Conservation (phyloP, 2,113 vertebrate genomes). For the Ranitomeya imitator region DNA sequence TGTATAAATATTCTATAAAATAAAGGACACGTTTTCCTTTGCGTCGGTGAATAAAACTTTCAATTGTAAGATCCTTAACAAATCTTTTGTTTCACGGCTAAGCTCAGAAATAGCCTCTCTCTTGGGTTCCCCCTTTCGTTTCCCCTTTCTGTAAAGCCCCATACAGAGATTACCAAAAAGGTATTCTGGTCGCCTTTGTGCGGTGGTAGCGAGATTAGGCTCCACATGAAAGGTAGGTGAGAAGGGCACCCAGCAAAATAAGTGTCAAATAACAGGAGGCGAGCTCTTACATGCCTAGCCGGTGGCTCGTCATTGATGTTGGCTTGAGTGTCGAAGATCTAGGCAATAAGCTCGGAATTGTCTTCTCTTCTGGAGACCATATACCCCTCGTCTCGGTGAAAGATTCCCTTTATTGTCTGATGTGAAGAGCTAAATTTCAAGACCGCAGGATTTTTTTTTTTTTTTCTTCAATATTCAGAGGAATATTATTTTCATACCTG, state of each 20-base stretch:
- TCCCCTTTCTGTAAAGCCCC: slow-evolving; percentile 26
- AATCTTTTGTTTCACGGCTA: slow-evolving; percentile 40
- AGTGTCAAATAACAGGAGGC: background rate
- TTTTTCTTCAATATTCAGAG: background rate
- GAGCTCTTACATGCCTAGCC: background rate
- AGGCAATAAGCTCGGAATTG: slow-evolving; percentile 2
- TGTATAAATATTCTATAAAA: slow-evolving; percentile 14
- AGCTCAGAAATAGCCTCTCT: slow-evolving; percentile 16
- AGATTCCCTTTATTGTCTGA: slow-evolving; percentile 31
- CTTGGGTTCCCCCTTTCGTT: slow-evolving; percentile 19
- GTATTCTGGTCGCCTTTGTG: slow-evolving; percentile 39
- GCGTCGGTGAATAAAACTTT: background rate
- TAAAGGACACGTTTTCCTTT: background rate
- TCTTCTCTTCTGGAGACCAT: background rate
- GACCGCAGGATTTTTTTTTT: slow-evolving; percentile 3
- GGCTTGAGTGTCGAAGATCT: background rate
- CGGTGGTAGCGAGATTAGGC: slow-evolving; percentile 11
- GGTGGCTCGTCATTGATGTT: slow-evolving; percentile 10
- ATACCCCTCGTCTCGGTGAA: slow-evolving; percentile 26
- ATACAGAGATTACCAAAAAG: slow-evolving; percentile 48
- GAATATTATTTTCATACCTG: slow-evolving; percentile 45
- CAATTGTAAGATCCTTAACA: slow-evolving; percentile 36
- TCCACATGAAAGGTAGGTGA: slow-evolving; percentile 38
- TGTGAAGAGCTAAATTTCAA: slow-evolving; percentile 26
- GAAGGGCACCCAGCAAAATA: slow-evolving; percentile 32